These are phyloP conservation scores for Horisme vitalbata DNA, from an alignment of 2,888 invertebrate species.

Conservation along the genomic window DNA sequence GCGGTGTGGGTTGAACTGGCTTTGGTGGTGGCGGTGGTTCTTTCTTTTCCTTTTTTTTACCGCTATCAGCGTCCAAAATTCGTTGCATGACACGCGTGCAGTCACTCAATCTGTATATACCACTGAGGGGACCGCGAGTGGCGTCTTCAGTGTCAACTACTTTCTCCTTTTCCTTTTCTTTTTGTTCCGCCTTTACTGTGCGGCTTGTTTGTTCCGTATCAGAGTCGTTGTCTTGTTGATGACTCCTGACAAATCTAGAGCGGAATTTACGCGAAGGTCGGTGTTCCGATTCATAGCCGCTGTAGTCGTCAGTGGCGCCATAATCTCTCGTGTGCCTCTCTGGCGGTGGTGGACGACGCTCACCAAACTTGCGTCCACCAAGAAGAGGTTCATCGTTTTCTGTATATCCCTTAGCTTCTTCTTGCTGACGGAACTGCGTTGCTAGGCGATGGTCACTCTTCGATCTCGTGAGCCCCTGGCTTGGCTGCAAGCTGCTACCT, in stretches of 20 bases:
- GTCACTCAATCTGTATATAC: slow-evolving; percentile 93
- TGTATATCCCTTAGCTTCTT: slow-evolving; percentile 86
- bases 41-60: slow-evolving; percentile 90
- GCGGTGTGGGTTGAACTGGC: slow-evolving; percentile 82
- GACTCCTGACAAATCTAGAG: slow-evolving; percentile 86
- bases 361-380: slow-evolving; percentile 90
- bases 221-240: slow-evolving; percentile 89
- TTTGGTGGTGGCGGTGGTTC: slow-evolving; percentile 81
- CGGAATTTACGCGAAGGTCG: slow-evolving; percentile 87
- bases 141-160: slow-evolving; percentile 95
- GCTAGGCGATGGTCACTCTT: slow-evolving; percentile 97
- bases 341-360: slow-evolving; percentile 83
- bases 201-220: slow-evolving; percentile 86
- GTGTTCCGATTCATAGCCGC: slow-evolving; percentile 86
- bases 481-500: slow-evolving; percentile 77
- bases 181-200: slow-evolving; percentile 86
- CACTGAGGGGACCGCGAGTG: slow-evolving; percentile 92
- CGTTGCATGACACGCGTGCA: slow-evolving; percentile 95
- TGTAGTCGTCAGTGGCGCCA: slow-evolving; percentile 84
- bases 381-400: slow-evolving; percentile 88
- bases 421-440: slow-evolving; percentile 93
- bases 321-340: slow-evolving; percentile 83
- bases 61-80: slow-evolving; percentile 90
- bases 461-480: slow-evolving; percentile 92
- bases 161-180: slow-evolving; percentile 85